These are phyloP conservation scores for Hydrotaea cyrtoneurina DNA, from an alignment of 2,888 invertebrate species.

Conservation along the genomic window DNA sequence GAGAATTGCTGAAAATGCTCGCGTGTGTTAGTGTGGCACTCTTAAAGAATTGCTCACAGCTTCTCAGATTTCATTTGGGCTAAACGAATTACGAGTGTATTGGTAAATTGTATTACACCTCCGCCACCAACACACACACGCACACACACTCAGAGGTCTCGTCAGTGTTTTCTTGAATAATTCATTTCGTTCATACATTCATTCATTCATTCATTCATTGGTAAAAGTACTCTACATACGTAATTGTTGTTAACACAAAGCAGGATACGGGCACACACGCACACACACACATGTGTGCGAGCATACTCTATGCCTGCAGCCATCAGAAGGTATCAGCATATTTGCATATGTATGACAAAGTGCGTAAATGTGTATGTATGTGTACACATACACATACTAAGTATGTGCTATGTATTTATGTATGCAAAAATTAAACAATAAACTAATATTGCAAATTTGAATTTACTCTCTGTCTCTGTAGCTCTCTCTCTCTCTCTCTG, in stretches of 20 bases:
- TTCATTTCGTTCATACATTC: background rate
- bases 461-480: conserved; percentile 15
- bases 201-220: background rate
- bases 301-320: background rate
- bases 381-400: background rate
- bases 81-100: background rate
- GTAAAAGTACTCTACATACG: background rate
- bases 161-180: background rate
- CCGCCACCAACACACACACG: background rate
- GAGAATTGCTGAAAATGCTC: background rate
- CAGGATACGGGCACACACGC: background rate
- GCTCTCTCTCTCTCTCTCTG: conserved; percentile 17
- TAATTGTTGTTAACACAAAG: background rate
- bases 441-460: conserved; percentile 57
- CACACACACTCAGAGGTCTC: background rate
- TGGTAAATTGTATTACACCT: background rate
- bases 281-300: too few relatives aligned
- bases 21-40: background rate
- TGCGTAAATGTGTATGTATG: background rate
- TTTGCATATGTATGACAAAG: conserved; percentile 29
- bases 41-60: background rate
- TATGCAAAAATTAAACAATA: conserved; percentile 52
- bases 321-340: background rate
- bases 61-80: background rate
- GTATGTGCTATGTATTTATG: conserved; percentile 7